Base-by-base conservation (phyloP, 2,113 vertebrate species). In the Aegithalos caudatus region DNA sequence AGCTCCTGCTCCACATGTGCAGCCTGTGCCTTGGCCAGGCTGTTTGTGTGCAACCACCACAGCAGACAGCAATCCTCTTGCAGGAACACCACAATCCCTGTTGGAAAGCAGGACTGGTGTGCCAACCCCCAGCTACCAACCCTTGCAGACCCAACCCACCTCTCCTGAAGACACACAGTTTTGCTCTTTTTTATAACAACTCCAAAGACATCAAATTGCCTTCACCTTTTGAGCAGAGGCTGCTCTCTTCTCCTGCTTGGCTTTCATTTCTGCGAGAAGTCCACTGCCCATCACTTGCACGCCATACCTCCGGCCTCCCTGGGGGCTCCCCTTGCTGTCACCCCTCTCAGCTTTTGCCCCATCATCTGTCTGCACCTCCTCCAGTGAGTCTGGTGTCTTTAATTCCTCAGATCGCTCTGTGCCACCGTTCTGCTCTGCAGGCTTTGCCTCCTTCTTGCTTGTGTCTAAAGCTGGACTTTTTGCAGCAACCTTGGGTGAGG, bases 201-300 rank as follows among this genome's bases (percentile, higher is more conserved):
- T 33, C 37, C 54, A 74, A 51, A 94, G 67, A 93, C 89, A 94
- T 72, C 50, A 81, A 79, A 54, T 10, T 62, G 65, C 11, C 35
- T 97, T 97, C 81, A 99, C 99, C 99, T 99, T 99, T 82, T 99
- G 98, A 4, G 97, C 97, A 14, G 93, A 96, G 7, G 98, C 97
- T 3, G 98, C 98, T 97, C 99, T 98, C 91, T 97, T 98, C 97
- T 99, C 99, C 67, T 99, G 99, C 95, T 99, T 99, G 95, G 99
- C 99, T 92, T 99, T 99, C 98, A 99, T 99, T 97, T 99, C 99
- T 1, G 99, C 99, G 18, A 99, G 97, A 40, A 99, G 98, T 13
- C 99, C 98, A 2, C 99, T 98, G 89, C 99, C 99, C 98, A 99
- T 99, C 97, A 99, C 98, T 95, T 99, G 99, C 73, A 99, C 96